Conservation (phyloP, 2,113 vertebrate species). For the Crotalus tigris region DNA sequence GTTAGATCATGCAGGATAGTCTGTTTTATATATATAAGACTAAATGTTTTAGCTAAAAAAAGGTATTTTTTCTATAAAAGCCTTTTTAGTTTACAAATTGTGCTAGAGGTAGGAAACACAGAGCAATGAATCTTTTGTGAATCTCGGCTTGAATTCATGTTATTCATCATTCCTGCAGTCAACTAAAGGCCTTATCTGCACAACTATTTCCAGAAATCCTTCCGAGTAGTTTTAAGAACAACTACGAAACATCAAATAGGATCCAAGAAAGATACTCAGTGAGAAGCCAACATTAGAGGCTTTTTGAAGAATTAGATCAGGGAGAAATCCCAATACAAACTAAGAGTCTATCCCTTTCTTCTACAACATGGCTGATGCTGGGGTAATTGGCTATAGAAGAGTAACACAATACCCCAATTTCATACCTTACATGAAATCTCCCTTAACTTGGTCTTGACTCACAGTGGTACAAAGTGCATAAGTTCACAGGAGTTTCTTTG, state of each 20-base stretch:
- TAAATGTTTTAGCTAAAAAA: conserved; percentile 35
- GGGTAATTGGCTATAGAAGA: background rate
- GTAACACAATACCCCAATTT: background rate
- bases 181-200: background rate
- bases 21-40: conserved; percentile 29
- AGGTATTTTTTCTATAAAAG: background rate
- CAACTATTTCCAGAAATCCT: background rate
- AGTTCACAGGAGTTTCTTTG: background rate
- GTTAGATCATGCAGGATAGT: background rate
- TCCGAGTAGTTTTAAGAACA: background rate
- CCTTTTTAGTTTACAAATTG: conserved; percentile 16
- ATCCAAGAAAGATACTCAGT: background rate
- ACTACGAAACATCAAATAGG: background rate
- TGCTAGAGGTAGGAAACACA: background rate
- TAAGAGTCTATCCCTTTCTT: background rate
- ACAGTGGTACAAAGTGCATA: background rate
- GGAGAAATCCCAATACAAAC: background rate
- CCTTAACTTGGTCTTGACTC: background rate
- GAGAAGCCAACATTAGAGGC: background rate
- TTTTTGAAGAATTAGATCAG: background rate
- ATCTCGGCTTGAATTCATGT: background rate
- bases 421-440: background rate
- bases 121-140: conserved; percentile 12
- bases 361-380: background rate
- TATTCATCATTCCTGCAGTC: background rate